Evolutionary conservation across 2,888 invertebrate species (phyloP).

Genomic region (Elysia crispata): DNA sequence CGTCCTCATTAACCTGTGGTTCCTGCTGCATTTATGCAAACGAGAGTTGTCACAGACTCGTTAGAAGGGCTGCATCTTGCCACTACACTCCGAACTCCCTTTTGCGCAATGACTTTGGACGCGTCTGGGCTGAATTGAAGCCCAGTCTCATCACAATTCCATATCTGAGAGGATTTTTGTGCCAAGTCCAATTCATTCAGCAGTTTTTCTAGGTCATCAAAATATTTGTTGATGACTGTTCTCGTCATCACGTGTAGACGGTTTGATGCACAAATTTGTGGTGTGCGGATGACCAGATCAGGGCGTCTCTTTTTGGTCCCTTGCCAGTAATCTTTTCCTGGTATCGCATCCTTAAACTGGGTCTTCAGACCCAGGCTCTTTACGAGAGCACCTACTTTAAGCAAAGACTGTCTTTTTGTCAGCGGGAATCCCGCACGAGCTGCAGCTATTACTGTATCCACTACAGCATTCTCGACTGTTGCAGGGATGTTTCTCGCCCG

Average conservation of each 20-base stretch:
- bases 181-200: background rate
- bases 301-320: too few relatives aligned
- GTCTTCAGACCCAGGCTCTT: background rate
- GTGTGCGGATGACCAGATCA: background rate
- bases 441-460: too few relatives aligned
- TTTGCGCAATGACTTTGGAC: conserved; percentile 5
- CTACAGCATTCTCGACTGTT: too few relatives aligned
- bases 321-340: conserved; percentile 20
- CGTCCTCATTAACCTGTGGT: too few relatives aligned
- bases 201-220: background rate
- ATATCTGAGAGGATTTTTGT: background rate
- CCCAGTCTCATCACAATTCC: conserved; percentile 39
- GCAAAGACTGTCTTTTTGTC: too few relatives aligned
- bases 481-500: too few relatives aligned
- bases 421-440: too few relatives aligned
- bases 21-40: conserved; percentile 32
- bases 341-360: conserved; percentile 17
- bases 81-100: conserved; percentile 30
- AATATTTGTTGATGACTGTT: conserved; percentile 7
- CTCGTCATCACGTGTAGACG: background rate
- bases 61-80: conserved; percentile 44
- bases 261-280: conserved; percentile 1
- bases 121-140: conserved; percentile 23
- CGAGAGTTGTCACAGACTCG: conserved; percentile 26
- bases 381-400: too few relatives aligned